These are phyloP conservation scores for Colaptes auratus DNA, from an alignment of 2,113 vertebrate genomes.

Conservation along the genomic window DNA sequence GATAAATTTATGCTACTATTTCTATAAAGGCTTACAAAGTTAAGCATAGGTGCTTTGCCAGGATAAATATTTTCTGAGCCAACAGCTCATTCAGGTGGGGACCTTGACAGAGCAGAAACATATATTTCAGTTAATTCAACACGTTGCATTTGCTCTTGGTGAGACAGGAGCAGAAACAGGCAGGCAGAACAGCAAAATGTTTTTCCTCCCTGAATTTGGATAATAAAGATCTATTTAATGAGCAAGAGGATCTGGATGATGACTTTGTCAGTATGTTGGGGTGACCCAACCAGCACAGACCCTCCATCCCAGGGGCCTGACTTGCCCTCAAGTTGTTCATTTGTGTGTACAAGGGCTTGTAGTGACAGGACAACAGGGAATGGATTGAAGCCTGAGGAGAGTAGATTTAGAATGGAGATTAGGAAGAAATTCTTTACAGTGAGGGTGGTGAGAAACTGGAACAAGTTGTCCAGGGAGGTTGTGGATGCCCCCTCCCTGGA, in stretches of 20 bases:
- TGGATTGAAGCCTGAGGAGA: too few species aligned
- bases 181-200: neutral
- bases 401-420: too few species aligned
- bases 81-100: slow-evolving; percentile 28
- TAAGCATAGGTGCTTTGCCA: slow-evolving; percentile 41
- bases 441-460: too few species aligned
- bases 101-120: slow-evolving; percentile 9
- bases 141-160: neutral
- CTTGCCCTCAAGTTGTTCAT: neutral
- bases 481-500: too few species aligned
- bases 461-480: too few species aligned
- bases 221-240: neutral
- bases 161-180: neutral
- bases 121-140: slow-evolving; percentile 20
- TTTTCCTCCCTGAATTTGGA: neutral
- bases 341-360: too few species aligned
- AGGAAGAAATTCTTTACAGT: too few species aligned
- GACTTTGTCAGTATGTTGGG: neutral
- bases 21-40: slow-evolving; percentile 47
- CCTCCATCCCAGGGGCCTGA: neutral
- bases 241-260: neutral
- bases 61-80: slow-evolving; percentile 51
- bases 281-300: neutral
- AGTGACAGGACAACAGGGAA: too few species aligned
- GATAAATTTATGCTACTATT: slow-evolving; percentile 44